phyloP scores from a whole-genome alignment of 2,888 invertebrate genomes.

The Acheta domesticus region DNA sequence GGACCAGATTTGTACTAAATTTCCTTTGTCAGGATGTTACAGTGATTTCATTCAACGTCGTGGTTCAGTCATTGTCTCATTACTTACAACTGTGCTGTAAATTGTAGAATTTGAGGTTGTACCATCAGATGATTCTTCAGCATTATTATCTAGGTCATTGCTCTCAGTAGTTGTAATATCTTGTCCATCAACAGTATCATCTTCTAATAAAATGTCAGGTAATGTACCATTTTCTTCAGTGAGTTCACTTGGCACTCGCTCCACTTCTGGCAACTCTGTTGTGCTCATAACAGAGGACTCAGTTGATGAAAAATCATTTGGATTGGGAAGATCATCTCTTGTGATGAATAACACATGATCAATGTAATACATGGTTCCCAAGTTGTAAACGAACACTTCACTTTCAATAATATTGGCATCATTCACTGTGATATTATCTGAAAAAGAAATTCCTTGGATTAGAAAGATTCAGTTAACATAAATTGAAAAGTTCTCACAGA shows the following conservation, averaged over 20 bases:
- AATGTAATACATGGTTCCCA: slow-evolving; percentile 63
- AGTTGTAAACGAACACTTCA: slow-evolving; percentile 62
- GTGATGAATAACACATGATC: slow-evolving; percentile 55
- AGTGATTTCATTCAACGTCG: not conserved
- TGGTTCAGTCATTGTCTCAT: slow-evolving; percentile 2
- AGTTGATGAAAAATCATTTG: slow-evolving; percentile 29
- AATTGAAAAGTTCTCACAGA: not conserved
- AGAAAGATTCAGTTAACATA: slow-evolving; percentile 26
- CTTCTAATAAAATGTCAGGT: slow-evolving; percentile 30
- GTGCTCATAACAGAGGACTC: not conserved
- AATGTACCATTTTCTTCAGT: slow-evolving; percentile 33
- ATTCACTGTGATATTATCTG: slow-evolving; percentile 54
- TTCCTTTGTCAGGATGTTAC: slow-evolving; percentile 22
- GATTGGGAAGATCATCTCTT: slow-evolving; percentile 30
- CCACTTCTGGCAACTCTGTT: slow-evolving; percentile 32
- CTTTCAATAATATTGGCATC: slow-evolving; percentile 58
- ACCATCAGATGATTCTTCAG: not conserved
- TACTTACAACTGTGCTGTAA: not conserved
- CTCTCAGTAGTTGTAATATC: not conserved
- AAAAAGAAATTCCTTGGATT: slow-evolving; percentile 36
- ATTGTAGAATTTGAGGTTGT: not conserved
- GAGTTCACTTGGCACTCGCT: slow-evolving; percentile 35
- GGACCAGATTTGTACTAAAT: slow-evolving; percentile 31
- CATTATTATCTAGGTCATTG: slow-evolving; percentile 11
- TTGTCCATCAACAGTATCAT: not conserved